phyloP scores from a whole-genome alignment of 2,113 vertebrate genomes.

The Eudyptes chrysolophus region DNA sequence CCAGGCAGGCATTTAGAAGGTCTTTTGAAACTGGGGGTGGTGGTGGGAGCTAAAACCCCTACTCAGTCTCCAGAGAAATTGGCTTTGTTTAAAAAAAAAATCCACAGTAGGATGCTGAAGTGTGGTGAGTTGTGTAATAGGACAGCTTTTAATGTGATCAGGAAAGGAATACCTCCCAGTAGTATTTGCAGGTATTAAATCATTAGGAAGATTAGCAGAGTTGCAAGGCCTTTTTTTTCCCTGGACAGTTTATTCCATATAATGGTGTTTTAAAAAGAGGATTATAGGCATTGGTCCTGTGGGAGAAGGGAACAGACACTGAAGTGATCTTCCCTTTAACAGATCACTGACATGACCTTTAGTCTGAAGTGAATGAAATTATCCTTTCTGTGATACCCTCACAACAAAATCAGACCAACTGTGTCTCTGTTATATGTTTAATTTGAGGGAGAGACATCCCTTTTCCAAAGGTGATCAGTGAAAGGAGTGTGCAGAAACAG shows the following conservation, averaged over 20 bases:
- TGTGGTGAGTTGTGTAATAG: background rate
- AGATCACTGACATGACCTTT: background rate
- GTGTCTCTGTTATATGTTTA: background rate
- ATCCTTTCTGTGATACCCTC: background rate
- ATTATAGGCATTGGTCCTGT: background rate
- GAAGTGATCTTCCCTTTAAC: background rate
- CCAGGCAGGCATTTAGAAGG: background rate
- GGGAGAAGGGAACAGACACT: background rate
- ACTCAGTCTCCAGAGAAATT: background rate
- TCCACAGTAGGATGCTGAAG: background rate
- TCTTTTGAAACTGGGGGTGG: background rate
- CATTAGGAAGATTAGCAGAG: conserved; percentile 31
- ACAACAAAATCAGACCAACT: background rate
- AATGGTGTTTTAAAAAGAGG: background rate
- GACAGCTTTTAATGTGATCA: background rate
- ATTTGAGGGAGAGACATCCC: background rate
- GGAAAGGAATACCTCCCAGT: conserved; percentile 9
- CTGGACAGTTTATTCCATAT: background rate
- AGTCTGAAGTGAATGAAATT: background rate
- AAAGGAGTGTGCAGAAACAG: background rate
- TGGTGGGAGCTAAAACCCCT: background rate
- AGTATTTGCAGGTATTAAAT: conserved; percentile 41
- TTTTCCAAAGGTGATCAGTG: background rate
- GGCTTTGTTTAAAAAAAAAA: background rate
- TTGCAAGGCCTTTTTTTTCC: background rate